Evolutionary conservation across 2,113 vertebrate species (phyloP).

Genomic region (Phoxinus phoxinus): DNA sequence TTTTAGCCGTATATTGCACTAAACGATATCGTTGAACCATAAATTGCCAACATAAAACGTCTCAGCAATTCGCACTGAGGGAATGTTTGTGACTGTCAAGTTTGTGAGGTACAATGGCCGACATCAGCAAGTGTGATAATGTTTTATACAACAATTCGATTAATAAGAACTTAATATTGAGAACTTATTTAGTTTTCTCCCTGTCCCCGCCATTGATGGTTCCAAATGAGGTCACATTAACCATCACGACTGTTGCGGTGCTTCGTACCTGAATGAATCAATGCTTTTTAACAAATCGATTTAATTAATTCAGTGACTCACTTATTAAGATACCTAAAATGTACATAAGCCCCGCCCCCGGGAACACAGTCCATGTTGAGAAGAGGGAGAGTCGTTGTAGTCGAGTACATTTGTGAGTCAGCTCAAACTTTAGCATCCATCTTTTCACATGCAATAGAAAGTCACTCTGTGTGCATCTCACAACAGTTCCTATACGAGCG

Average conservation of each 20-base stretch:
- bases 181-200: not conserved
- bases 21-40: not conserved
- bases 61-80: not conserved
- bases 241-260: not conserved
- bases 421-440: no score
- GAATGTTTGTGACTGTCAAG: no score
- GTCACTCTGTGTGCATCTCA: no score
- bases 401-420: no score
- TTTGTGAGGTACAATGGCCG: not conserved
- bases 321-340: no score
- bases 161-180: not conserved
- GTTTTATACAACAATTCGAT: not conserved
- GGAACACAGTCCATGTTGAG: no score
- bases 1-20: not conserved
- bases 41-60: not conserved
- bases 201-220: not conserved
- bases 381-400: no score
- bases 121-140: not conserved
- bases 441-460: no score
- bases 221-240: not conserved
- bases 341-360: no score
- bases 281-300: not conserved
- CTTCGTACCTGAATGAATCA: not conserved
- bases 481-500: no score
- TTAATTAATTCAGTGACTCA: not conserved